A percentile compares a stretch with the other conserved stretches of the same genome.
phyloP scores from a whole-genome alignment of 2,797 vertebrate genomes.

The Rhynchonycteris naso region DNA sequence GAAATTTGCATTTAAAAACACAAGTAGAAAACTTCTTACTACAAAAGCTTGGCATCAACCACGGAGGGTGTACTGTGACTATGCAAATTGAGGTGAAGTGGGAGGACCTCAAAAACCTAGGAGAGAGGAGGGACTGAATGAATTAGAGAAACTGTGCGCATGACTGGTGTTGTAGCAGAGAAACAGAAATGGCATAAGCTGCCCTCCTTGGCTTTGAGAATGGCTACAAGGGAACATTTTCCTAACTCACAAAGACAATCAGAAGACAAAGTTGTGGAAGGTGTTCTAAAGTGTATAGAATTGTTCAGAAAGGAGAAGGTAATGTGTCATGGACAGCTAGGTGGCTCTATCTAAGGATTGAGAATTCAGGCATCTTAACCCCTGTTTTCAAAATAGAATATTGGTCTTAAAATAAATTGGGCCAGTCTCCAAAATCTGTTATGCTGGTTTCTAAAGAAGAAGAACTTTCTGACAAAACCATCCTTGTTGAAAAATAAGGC shows the following conservation, averaged over 20 bases:
- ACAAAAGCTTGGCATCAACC: background rate
- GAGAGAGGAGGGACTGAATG: background rate
- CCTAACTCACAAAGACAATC: background rate
- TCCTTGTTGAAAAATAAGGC: background rate
- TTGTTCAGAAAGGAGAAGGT: background rate
- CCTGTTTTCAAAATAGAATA: slow-evolving; percentile 30
- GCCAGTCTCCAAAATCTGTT: background rate
- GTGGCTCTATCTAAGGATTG: background rate
- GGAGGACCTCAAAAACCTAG: background rate
- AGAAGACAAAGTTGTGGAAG: background rate
- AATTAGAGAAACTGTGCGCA: slow-evolving; percentile 49
- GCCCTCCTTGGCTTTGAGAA: background rate
- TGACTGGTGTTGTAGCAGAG: background rate
- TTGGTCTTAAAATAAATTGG: background rate
- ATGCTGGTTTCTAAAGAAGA: background rate
- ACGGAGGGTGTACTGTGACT: background rate
- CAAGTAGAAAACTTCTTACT: background rate
- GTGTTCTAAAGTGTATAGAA: background rate
- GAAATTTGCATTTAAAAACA: background rate
- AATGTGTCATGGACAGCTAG: background rate
- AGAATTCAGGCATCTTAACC: background rate
- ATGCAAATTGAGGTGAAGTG: slow-evolving; percentile 42
- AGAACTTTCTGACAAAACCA: background rate
- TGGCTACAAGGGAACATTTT: background rate
- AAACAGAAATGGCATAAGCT: background rate